Conservation (phyloP, 2,797 vertebrate genomes). For the Sebastes baramenuke region DNA sequence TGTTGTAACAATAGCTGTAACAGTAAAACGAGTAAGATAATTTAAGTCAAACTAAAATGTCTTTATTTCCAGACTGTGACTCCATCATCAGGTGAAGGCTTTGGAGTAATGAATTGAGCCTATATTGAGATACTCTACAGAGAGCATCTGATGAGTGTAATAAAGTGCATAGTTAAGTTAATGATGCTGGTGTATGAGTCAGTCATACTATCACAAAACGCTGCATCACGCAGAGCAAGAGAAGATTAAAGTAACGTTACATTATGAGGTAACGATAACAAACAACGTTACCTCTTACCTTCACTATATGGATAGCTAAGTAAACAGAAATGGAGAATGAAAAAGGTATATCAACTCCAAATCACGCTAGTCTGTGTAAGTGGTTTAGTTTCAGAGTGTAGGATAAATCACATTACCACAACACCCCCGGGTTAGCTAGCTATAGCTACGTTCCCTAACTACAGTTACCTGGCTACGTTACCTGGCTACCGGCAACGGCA, state of each 20-base stretch:
- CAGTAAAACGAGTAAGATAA: not conserved
- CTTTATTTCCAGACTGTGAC: not conserved
- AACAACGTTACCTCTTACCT: not conserved
- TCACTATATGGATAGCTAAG: not conserved
- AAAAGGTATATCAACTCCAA: not conserved
- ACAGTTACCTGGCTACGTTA: not conserved
- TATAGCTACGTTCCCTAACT: not conserved
- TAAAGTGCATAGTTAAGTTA: not conserved
- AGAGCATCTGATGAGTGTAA: not conserved
- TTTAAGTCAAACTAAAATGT: not conserved
- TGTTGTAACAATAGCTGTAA: no score
- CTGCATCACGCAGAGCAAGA: not conserved
- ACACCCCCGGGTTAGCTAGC: not conserved
- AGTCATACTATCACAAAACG: not conserved
- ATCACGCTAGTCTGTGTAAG: not conserved
- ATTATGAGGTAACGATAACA: not conserved
- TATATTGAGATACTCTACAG: not conserved
- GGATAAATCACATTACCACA: not conserved
- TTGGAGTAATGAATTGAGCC: not conserved
- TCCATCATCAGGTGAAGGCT: not conserved
- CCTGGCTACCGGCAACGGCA: not conserved
- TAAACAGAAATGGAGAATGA: not conserved
- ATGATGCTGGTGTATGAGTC: not conserved
- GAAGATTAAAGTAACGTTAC: not conserved
- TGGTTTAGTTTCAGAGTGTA: not conserved